Evolutionary conservation across 2,797 vertebrate species (phyloP).

Genomic region (Eupleurogrammus muticus): DNA sequence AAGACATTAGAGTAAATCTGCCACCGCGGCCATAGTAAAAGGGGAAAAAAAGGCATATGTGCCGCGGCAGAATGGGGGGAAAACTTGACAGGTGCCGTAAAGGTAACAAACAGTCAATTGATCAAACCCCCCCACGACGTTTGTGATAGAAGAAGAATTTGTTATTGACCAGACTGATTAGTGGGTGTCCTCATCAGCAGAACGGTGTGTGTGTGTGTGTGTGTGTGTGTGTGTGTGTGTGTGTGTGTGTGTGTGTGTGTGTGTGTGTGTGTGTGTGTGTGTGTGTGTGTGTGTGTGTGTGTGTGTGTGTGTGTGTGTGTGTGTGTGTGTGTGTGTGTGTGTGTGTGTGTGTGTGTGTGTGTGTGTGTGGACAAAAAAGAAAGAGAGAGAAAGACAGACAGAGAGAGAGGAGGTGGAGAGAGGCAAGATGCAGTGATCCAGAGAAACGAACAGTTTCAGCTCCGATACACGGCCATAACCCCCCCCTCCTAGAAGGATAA

Average conservation of each 20-base stretch:
- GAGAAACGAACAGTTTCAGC: conserved; percentile 50
- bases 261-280: background rate
- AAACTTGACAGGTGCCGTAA: too few relatives aligned
- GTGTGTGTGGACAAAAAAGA: background rate
- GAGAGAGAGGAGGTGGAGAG: conserved; percentile 20
- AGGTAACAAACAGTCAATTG: too few relatives aligned
- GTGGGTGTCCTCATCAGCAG: background rate
- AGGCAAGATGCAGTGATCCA: conserved; percentile 39
- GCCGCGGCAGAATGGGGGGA: too few relatives aligned
- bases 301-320: background rate
- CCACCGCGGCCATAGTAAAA: too few relatives aligned
- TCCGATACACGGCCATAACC: background rate
- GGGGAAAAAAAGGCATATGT: too few relatives aligned
- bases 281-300: background rate
- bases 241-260: background rate
- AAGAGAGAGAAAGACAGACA: conserved; percentile 7
- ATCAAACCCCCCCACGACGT: too few relatives aligned
- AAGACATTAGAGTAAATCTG: too few relatives aligned
- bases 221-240: background rate
- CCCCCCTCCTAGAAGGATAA: conserved; percentile 6
- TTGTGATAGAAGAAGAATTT: background rate
- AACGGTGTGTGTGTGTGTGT: background rate
- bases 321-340: background rate
- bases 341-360: background rate
- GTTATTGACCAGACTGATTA: background rate